These are phyloP conservation scores for Threskiornis aethiopicus DNA, from an alignment of 2,797 vertebrate genomes.

Conservation along the genomic window DNA sequence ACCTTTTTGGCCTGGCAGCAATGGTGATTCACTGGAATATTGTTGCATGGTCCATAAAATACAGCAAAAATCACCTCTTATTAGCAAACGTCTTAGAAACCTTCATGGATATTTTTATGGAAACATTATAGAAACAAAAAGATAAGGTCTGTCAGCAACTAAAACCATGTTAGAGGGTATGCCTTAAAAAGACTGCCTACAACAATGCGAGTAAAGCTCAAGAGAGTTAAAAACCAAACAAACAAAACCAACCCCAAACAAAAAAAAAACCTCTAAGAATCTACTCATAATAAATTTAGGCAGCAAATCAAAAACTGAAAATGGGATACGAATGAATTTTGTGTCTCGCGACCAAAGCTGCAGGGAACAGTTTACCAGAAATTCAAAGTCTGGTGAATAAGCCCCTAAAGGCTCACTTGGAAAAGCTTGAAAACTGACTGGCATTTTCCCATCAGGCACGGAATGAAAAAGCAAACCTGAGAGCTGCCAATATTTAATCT, in stretches of 20 bases:
- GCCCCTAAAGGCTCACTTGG: conserved; percentile 41
- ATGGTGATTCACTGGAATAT: background rate
- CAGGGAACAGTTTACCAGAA: conserved; percentile 36
- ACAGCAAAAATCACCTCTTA: background rate
- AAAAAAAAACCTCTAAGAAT: background rate
- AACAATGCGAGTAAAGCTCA: background rate
- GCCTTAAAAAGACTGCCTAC: background rate
- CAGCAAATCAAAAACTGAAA: conserved; percentile 11
- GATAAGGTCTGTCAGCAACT: background rate
- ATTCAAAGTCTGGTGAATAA: conserved; percentile 47
- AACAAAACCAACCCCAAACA: background rate
- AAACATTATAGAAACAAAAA: background rate
- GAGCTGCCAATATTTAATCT: conserved; percentile 59
- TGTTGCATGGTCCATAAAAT: background rate
- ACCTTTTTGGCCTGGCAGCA: background rate
- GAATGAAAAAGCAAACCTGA: conserved; percentile 62
- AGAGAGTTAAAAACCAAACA: background rate
- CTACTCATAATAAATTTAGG: background rate
- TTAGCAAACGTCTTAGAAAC: background rate
- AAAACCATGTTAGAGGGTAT: background rate
- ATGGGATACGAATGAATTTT: conserved; percentile 31
- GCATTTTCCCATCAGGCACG: conserved; percentile 49
- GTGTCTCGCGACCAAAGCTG: background rate
- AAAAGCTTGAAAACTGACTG: conserved; percentile 54
- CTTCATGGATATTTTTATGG: background rate